These are phyloP conservation scores for Pteronotus mesoamericanus DNA, from an alignment of 2,797 vertebrate genomes.

Conservation along the genomic window DNA sequence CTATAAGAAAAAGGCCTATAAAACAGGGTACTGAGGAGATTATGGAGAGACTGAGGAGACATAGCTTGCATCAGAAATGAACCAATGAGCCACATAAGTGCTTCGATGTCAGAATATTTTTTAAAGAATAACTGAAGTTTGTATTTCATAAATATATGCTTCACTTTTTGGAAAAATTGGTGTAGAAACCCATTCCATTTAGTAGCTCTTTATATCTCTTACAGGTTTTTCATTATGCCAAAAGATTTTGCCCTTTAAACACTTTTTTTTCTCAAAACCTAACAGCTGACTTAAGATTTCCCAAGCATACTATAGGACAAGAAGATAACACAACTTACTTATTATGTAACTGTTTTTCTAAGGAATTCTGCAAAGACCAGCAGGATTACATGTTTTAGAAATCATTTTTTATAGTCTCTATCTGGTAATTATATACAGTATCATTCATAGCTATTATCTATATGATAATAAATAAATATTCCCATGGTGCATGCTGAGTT, in stretches of 20 bases:
- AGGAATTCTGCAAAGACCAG: slow-evolving; percentile 13
- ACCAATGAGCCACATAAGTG: too few species aligned
- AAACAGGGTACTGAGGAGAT: too few species aligned
- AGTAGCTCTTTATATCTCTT: background rate
- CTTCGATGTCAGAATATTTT: too few species aligned
- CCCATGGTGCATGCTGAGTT: background rate
- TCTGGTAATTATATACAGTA: slow-evolving; percentile 45
- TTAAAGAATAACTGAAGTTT: too few species aligned
- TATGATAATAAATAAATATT: background rate
- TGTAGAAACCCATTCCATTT: background rate
- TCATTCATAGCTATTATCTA: slow-evolving; percentile 52
- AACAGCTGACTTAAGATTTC: slow-evolving; percentile 35
- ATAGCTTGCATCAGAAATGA: too few species aligned
- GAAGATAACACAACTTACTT: slow-evolving; percentile 47
- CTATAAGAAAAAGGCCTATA: too few species aligned
- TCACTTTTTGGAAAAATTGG: too few species aligned
- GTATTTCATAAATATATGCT: too few species aligned
- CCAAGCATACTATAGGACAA: background rate
- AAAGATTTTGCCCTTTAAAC: background rate
- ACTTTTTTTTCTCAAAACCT: background rate
- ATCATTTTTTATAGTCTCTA: slow-evolving; percentile 67
- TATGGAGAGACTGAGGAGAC: too few species aligned
- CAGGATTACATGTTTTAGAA: background rate
- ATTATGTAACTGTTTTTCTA: slow-evolving; percentile 32
- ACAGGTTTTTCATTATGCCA: background rate